These are phyloP conservation scores for Caiman crocodilus DNA, from an alignment of 2,797 vertebrate species.

Conservation along the genomic window DNA sequence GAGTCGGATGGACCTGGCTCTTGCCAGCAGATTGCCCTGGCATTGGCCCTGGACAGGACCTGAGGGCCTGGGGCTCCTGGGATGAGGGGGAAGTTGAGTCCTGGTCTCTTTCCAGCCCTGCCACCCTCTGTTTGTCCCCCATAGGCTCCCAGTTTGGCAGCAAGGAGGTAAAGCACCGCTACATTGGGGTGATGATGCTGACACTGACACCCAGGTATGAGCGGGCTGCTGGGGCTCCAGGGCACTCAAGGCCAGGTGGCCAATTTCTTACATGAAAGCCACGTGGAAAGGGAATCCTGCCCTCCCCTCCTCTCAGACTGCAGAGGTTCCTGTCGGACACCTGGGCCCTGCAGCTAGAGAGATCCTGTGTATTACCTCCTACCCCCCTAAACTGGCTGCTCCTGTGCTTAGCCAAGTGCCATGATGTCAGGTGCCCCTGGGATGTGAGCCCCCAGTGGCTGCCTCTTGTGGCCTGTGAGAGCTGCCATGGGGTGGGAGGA, in stretches of 20 bases:
- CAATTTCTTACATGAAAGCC: not conserved
- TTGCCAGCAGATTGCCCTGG: too few species aligned
- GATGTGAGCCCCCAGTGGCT: not conserved
- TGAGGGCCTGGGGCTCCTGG: not conserved
- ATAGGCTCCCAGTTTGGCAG: conserved; percentile 87
- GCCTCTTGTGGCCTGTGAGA: too few species aligned
- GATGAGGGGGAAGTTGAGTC: not conserved
- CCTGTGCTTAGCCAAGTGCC: too few species aligned
- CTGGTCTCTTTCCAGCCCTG: rapidly evolving
- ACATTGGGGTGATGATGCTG: conserved; percentile 97
- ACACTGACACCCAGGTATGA: conserved; percentile 91
- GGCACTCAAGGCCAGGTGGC: not conserved
- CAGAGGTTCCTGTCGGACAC: not conserved
- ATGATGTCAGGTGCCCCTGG: not conserved
- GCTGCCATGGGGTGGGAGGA: too few species aligned
- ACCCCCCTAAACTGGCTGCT: too few species aligned
- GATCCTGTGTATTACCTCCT: not conserved
- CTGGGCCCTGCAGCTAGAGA: not conserved
- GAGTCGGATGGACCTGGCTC: not conserved
- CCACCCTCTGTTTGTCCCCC: not conserved
- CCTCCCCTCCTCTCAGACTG: not conserved
- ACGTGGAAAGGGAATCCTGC: not conserved
- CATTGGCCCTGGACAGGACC: not conserved
- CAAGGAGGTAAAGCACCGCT: conserved; percentile 84
- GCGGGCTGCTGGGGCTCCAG: too few species aligned